Percentiles rank a stretch among this genome's conserved stretches.
Evolutionary conservation across 2,888 invertebrate species (phyloP).

Genomic region (Synergus japonicus): DNA sequence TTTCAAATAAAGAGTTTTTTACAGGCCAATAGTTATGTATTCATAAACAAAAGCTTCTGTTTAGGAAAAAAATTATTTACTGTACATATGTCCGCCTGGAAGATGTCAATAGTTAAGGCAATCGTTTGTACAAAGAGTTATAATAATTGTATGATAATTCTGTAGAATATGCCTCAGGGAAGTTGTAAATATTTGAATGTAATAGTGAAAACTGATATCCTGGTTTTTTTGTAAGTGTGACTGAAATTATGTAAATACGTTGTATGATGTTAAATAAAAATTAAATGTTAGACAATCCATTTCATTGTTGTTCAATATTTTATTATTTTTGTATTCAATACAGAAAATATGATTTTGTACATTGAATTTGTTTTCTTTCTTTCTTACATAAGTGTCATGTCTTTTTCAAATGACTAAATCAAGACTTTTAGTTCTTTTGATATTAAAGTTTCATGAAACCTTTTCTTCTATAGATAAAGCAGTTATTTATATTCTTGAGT

Average conservation of each 20-base stretch:
- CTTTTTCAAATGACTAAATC: no score
- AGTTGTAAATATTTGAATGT: conserved; percentile 24
- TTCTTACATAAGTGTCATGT: no score
- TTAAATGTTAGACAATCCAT: conserved; percentile 34
- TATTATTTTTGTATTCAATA: neutral
- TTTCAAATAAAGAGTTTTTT: neutral
- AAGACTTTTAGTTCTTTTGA: no score
- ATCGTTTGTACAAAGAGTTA: conserved; percentile 3
- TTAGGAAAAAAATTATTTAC: neutral
- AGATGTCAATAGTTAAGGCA: neutral
- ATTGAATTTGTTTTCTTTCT: no score
- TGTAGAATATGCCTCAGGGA: conserved; percentile 32
- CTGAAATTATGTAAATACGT: conserved; percentile 17
- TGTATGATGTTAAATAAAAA: conserved; percentile 11
- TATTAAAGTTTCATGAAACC: no score
- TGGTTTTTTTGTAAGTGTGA: neutral
- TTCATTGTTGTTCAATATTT: neutral
- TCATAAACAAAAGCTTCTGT: neutral
- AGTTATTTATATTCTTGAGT: neutral
- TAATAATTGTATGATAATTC: conserved; percentile 19
- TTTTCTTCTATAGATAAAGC: neutral
- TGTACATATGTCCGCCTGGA: conserved; percentile 5
- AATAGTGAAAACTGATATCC: neutral
- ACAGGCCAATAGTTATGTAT: neutral
- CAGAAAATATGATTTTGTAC: neutral